A percentile compares a stretch with the other conserved stretches of the same genome.
Evolutionary conservation across 2,797 vertebrate species (phyloP).

Genomic region (Thripadectes ignobilis): DNA sequence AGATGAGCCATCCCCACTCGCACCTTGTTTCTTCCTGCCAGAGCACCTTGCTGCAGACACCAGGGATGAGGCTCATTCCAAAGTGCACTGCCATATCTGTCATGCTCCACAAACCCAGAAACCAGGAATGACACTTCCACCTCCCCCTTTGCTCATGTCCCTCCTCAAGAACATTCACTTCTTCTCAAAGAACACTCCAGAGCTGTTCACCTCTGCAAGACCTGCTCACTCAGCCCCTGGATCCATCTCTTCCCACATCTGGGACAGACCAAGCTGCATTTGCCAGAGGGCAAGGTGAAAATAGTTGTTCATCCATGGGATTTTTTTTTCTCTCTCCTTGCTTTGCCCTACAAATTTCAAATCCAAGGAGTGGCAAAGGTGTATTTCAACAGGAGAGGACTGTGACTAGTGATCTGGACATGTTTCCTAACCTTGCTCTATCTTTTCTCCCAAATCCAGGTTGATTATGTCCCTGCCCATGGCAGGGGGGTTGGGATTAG

Average conservation of each 20-base stretch:
- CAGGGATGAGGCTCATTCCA: not conserved
- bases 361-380: not conserved
- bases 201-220: not conserved
- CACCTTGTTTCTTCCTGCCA: not conserved
- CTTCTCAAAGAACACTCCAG: not conserved
- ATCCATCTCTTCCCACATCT: not conserved
- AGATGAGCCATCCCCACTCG: not conserved
- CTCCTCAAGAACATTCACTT: not conserved
- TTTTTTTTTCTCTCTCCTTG: not conserved
- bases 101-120: not conserved
- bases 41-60: not conserved
- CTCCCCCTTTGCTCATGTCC: not conserved
- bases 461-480: not conserved
- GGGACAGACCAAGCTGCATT: not conserved
- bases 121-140: fast-evolving
- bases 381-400: not conserved
- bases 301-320: not conserved
- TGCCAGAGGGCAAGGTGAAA: not conserved
- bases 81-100: fast-evolving
- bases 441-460: not conserved
- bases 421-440: not conserved
- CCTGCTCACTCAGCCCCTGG: not conserved
- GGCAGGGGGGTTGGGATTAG: not conserved
- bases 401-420: not conserved
- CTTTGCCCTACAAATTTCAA: not conserved